Conservation (phyloP, 2,797 vertebrate species). For the Myotis vivesi region DNA sequence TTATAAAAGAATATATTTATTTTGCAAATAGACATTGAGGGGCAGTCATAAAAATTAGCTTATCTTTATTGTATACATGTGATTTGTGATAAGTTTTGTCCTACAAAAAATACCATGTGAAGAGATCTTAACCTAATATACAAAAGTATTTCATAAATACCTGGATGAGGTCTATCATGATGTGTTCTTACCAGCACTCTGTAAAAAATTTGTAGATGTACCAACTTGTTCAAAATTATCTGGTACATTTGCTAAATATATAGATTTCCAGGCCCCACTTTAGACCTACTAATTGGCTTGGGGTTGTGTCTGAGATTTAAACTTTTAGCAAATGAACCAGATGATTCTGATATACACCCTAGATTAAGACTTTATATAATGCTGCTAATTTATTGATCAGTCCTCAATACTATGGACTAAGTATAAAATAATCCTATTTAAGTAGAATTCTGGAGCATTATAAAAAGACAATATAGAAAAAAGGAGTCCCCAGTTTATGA, state of each 20-base stretch:
- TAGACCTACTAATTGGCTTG: constrained; percentile 46
- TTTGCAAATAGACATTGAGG: background rate
- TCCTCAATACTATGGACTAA: background rate
- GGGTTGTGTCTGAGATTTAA: constrained; percentile 48
- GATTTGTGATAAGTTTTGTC: background rate
- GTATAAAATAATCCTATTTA: constrained; percentile 13
- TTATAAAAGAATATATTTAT: background rate
- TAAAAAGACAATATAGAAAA: background rate
- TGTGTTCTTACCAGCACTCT: background rate
- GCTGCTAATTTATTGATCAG: background rate
- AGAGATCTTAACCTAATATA: constrained; percentile 31
- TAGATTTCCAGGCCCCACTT: constrained; percentile 30
- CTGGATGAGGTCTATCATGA: background rate
- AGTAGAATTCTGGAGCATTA: background rate
- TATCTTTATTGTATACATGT: constrained; percentile 1
- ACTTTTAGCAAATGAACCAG: constrained; percentile 53
- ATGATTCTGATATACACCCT: background rate
- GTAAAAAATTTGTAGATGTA: background rate
- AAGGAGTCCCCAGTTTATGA: background rate
- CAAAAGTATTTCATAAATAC: constrained; percentile 2
- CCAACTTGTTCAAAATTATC: constrained; percentile 15
- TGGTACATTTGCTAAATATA: constrained; percentile 48
- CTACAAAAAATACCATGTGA: constrained; percentile 17
- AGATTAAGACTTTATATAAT: constrained; percentile 5
- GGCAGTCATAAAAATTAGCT: background rate